Conservation (phyloP, 2,888 invertebrate species). For the Amphipoea lucens region DNA sequence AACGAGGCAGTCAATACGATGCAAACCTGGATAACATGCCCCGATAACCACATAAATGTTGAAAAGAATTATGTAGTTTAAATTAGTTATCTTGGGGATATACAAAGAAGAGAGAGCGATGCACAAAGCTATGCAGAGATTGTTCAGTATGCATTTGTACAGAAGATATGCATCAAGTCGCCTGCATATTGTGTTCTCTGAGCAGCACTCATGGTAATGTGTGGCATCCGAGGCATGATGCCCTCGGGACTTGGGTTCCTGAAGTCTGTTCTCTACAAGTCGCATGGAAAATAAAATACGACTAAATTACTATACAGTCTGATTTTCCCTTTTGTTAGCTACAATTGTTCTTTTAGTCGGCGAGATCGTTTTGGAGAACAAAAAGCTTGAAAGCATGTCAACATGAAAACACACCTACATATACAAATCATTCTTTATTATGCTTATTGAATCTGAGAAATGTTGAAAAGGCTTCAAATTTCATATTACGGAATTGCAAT, state of each 20-base stretch:
- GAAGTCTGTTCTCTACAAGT: slow-evolving; percentile 24
- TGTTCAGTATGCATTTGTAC: slow-evolving; percentile 59
- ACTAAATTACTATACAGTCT: slow-evolving; percentile 17
- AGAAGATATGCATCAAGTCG: slow-evolving; percentile 78
- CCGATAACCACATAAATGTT: slow-evolving; percentile 53
- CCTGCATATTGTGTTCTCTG: slow-evolving; percentile 64
- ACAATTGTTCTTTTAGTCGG: neutral
- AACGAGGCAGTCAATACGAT: slow-evolving; percentile 43
- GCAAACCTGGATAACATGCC: slow-evolving; percentile 49
- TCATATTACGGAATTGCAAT: neutral
- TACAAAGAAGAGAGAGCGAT: slow-evolving; percentile 49
- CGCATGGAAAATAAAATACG: slow-evolving; percentile 32
- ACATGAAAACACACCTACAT: neutral
- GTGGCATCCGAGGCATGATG: slow-evolving; percentile 71
- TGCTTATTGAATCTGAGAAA: slow-evolving; percentile 11
- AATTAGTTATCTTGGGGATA: slow-evolving; percentile 57
- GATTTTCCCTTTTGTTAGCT: slow-evolving; percentile 17
- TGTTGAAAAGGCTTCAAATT: neutral
- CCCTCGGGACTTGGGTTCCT: slow-evolving; percentile 41
- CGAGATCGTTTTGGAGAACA: neutral
- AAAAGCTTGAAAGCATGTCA: neutral
- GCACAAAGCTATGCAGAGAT: slow-evolving; percentile 61
- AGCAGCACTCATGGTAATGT: slow-evolving; percentile 82
- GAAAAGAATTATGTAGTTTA: slow-evolving; percentile 51
- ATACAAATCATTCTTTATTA: neutral